phyloP scores from a whole-genome alignment of 1,140 invertebrate genomes.

The Drosophila sproati region DNA sequence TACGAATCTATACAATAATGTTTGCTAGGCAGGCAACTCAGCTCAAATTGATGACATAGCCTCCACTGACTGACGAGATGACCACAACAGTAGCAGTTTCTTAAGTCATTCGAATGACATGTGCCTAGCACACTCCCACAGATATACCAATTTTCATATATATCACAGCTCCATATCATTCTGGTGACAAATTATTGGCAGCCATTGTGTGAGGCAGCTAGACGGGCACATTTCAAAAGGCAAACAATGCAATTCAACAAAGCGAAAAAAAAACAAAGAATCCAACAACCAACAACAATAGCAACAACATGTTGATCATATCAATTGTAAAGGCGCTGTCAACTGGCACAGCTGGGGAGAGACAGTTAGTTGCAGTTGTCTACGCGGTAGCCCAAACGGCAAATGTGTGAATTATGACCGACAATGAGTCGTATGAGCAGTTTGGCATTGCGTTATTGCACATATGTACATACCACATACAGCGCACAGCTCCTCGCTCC shows the following conservation, averaged over 20 bases:
- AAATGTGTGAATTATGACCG: slow-evolving; percentile 58
- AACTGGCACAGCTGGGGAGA: slow-evolving; percentile 71
- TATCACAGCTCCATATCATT: slow-evolving; percentile 22
- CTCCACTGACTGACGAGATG: background rate
- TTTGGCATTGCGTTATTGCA: slow-evolving; percentile 26
- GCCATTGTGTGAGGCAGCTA: slow-evolving; percentile 32
- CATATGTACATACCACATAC: background rate
- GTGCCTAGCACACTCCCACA: slow-evolving; percentile 29
- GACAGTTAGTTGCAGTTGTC: slow-evolving; percentile 10
- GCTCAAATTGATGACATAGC: slow-evolving; percentile 73
- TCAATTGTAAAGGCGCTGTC: slow-evolving; percentile 76
- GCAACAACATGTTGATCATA: slow-evolving; percentile 71
- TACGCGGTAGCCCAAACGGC: slow-evolving; percentile 24
- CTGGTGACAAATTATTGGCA: slow-evolving; percentile 70
- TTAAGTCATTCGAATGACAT: slow-evolving; percentile 66
- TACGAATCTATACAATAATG: slow-evolving; percentile 16
- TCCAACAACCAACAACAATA: slow-evolving; percentile 19
- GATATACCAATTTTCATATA: slow-evolving; percentile 2
- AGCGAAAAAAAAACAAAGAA: slow-evolving; percentile 55
- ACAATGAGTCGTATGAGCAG: slow-evolving; percentile 44
- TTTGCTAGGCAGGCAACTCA: slow-evolving; percentile 16
- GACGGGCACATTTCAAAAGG: slow-evolving; percentile 69
- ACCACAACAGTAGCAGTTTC: slow-evolving; percentile 50
- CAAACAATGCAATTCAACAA: slow-evolving; percentile 73
- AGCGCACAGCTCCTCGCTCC: too few relatives aligned